Evolutionary conservation across 1,140 invertebrate genomes (phyloP).

Genomic region (Ceratosolen solmsi): DNA sequence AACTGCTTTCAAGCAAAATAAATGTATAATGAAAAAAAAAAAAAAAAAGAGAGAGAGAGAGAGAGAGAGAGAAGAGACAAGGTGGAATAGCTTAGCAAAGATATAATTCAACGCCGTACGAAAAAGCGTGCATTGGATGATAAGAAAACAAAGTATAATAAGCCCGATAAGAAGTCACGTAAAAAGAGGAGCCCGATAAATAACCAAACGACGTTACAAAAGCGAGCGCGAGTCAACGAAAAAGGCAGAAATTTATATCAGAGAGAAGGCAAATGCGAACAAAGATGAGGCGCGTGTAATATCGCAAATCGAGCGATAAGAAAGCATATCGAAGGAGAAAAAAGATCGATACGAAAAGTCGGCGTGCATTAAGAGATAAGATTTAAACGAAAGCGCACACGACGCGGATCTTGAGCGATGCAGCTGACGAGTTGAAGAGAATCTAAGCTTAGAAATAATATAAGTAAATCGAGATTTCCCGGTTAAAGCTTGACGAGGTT

Average conservation of each 20-base stretch:
- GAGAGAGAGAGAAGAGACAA: slow-evolving; percentile 19
- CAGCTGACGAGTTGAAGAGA: background rate
- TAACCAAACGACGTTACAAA: background rate
- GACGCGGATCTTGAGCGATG: background rate
- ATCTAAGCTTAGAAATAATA: background rate
- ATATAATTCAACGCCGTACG: slow-evolving; percentile 19
- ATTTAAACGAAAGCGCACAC: background rate
- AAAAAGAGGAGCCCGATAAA: slow-evolving; percentile 45
- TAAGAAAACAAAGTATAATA: slow-evolving; percentile 50
- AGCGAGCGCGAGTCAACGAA: background rate
- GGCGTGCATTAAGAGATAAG: slow-evolving; percentile 10
- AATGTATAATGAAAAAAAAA: background rate
- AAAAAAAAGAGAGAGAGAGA: background rate
- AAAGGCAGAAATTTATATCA: slow-evolving; percentile 28
- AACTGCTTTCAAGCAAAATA: background rate
- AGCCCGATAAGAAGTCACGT: slow-evolving; percentile 36
- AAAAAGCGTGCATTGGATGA: slow-evolving; percentile 31
- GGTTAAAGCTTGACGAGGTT: background rate
- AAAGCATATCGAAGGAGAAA: slow-evolving; percentile 28
- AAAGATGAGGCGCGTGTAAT: slow-evolving; percentile 30
- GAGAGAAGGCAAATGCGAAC: slow-evolving; percentile 33
- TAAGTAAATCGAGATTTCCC: background rate
- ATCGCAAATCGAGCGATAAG: slow-evolving; percentile 40
- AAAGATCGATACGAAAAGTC: slow-evolving; percentile 14
- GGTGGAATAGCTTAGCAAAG: slow-evolving; percentile 14